A percentile compares a stretch with the other conserved stretches of the same genome.
These are phyloP conservation scores for Drosophila lacteicornis DNA, from an alignment of 1,140 invertebrate genomes.

Conservation along the genomic window DNA sequence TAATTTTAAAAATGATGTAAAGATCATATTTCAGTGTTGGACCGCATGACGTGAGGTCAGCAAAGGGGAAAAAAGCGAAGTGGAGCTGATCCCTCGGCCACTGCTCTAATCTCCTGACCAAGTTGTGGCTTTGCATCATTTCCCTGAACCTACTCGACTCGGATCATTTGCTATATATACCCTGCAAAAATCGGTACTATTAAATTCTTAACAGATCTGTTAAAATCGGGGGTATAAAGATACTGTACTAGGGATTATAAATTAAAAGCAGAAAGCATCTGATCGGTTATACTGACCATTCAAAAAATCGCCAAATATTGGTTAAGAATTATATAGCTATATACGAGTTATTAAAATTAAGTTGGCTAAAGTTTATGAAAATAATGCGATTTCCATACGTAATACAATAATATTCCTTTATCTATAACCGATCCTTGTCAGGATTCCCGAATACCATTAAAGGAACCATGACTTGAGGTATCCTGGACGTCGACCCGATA, in stretches of 20 bases:
- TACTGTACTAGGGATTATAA: not conserved
- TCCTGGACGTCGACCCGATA: constrained; percentile 9
- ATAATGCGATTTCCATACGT: not conserved
- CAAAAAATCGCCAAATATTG: too few species aligned
- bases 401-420: not conserved
- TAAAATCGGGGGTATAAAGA: not conserved
- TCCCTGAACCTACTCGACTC: constrained; percentile 45
- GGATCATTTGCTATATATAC: constrained; percentile 45
- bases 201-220: not conserved
- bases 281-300: not conserved
- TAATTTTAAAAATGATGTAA: not conserved
- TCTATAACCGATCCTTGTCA: not conserved
- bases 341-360: not conserved
- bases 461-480: constrained; percentile 19
- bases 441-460: not conserved
- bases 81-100: constrained; percentile 19
- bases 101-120: constrained; percentile 80
- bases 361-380: not conserved
- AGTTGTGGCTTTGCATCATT: constrained; percentile 77
- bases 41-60: constrained; percentile 67
- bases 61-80: constrained; percentile 17
- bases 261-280: not conserved
- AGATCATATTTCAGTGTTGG: not conserved
- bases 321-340: too few species aligned
- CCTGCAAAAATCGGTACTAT: not conserved